Evolutionary conservation across 2,113 vertebrate species (phyloP), one percentile per base, ranked within the genome.

Genomic region (Raja brachyura): DNA sequence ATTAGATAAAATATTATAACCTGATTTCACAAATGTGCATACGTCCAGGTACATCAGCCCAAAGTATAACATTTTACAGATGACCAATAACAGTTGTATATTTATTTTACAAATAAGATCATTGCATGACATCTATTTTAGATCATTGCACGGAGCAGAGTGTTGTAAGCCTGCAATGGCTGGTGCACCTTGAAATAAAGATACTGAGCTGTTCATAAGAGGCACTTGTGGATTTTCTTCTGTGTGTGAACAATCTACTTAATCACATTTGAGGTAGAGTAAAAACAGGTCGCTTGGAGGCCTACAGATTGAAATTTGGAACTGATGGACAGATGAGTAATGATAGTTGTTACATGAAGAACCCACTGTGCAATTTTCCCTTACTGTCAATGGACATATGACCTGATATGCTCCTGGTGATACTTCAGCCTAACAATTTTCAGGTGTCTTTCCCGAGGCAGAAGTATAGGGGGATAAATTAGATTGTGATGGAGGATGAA

Each of bases 281-380:
- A 92, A 92, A 92, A 74, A 25, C 90, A 92, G 66, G 90, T 11
- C 54, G 68, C 20, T 74, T 74, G 68, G 90, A 10, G 20, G 33
- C 18, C 31, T 39, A 54, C 39, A 92, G 68, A 74, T 92, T 92
- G 68, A 39, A 74, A 92, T 39, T 92, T 92, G 90, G 68, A 74
- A 20, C 90, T 74, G 90, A 33, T 92, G 66, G 59, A 22, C 90
- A 92, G 90, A 73, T 73, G 39, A 92, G 11, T 92, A 73, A 92
- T 92, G 90, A 92, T 92, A 92, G 90, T 54, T 70, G 90, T 48
- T 70, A 28, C 68, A 54, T 14, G 66, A 73, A 92, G 9, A 22
- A 28, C 90, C 88, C 61, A 20, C 90, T 92, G 90, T 74, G 90
- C 68, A 92, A 74, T 92, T 92, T 92, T 92, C 66, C 22, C 48